These are phyloP conservation scores for Plebejus anna DNA, from an alignment of 2,888 invertebrate genomes.

Conservation along the genomic window DNA sequence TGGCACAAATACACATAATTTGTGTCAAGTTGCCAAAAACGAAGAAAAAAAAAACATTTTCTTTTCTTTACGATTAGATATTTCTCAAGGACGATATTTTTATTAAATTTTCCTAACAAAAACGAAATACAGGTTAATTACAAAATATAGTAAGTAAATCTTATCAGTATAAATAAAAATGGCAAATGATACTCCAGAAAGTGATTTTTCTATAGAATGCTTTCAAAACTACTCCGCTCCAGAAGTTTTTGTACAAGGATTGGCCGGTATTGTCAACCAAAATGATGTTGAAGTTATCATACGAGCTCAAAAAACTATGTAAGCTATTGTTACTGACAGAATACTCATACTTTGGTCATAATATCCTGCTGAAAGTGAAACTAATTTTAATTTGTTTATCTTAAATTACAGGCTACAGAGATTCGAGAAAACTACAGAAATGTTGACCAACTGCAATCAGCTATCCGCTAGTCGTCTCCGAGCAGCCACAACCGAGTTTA, in stretches of 20 bases:
- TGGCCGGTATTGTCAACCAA: conserved; percentile 94
- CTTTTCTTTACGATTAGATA: too few species aligned
- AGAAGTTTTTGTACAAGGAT: conserved; percentile 94
- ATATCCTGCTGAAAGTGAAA: not conserved
- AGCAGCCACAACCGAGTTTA: conserved; percentile 92
- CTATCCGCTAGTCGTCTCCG: conserved; percentile 93
- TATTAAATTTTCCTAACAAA: too few species aligned
- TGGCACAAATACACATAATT: too few species aligned
- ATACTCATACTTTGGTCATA: not conserved
- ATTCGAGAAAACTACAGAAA: conserved; percentile 99
- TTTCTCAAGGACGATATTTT: too few species aligned
- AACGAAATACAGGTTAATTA: too few species aligned
- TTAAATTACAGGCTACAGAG: conserved; percentile 87
- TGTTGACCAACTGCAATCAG: conserved; percentile 97
- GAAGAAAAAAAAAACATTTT: too few species aligned
- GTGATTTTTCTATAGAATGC: conserved; percentile 89
- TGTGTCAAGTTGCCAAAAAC: too few species aligned
- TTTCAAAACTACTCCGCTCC: conserved; percentile 94
- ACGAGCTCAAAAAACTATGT: conserved; percentile 95
- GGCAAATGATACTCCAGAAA: conserved; percentile 82
- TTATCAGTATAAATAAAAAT: conserved; percentile 43
- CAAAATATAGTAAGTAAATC: too few species aligned
- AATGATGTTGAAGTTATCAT: conserved; percentile 94
- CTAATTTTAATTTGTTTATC: not conserved
- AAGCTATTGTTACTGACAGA: conserved; percentile 49